phyloP scores from a whole-genome alignment of 2,888 invertebrate species.

The Oligia fasciuncula region DNA sequence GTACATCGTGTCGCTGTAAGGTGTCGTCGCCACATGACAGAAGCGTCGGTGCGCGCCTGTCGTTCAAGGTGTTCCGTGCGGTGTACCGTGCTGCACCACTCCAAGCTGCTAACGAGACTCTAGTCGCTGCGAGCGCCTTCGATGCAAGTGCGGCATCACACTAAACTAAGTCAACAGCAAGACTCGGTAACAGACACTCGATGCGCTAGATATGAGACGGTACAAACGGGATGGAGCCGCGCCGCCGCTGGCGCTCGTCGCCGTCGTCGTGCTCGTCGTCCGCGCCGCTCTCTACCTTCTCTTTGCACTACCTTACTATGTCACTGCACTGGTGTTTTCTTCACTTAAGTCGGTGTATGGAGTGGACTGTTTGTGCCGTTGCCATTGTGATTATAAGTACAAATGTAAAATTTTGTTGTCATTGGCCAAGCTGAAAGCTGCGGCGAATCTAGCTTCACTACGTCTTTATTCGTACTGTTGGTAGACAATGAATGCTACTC shows the following conservation, averaged over 20 bases:
- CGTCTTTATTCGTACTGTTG: slow-evolving; percentile 69
- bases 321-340: slow-evolving; percentile 66
- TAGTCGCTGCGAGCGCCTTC: slow-evolving; percentile 83
- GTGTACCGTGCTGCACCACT: slow-evolving; percentile 84
- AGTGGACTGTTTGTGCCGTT: slow-evolving; percentile 71
- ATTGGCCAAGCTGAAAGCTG: slow-evolving; percentile 85
- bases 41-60: slow-evolving; percentile 88
- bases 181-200: slow-evolving; percentile 86
- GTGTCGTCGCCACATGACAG: slow-evolving; percentile 81
- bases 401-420: slow-evolving; percentile 67
- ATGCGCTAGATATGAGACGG: slow-evolving; percentile 86
- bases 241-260: slow-evolving; percentile 66
- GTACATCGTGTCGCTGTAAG: slow-evolving; percentile 84
- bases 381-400: slow-evolving; percentile 68
- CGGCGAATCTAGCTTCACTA: slow-evolving; percentile 83
- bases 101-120: slow-evolving; percentile 84
- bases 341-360: slow-evolving; percentile 67
- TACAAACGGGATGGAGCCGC: slow-evolving; percentile 81
- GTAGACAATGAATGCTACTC: slow-evolving; percentile 75
- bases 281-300: slow-evolving; percentile 59
- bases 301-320: slow-evolving; percentile 63
- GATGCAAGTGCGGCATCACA: slow-evolving; percentile 87
- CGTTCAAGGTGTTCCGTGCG: slow-evolving; percentile 87
- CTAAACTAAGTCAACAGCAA: slow-evolving; percentile 89
- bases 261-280: slow-evolving; percentile 57